A percentile compares a stretch with the other conserved stretches of the same genome.
phyloP scores from a whole-genome alignment of 2,888 invertebrate species.

The Geophilus truncorum region DNA sequence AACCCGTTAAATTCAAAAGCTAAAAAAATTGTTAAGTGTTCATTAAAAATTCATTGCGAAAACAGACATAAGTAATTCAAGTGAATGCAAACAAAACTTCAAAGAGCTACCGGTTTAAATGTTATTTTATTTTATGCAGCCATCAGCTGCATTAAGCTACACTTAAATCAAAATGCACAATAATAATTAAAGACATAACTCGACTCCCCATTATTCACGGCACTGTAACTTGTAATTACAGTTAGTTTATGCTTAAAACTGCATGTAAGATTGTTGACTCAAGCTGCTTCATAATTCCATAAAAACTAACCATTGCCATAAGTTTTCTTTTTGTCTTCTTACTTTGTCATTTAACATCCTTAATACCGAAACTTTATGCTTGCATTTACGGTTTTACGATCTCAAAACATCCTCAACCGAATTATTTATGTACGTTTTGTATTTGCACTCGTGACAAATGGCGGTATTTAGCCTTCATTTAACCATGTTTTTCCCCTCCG shows the following conservation, averaged over 20 bases:
- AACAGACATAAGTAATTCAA: not conserved
- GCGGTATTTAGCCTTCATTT: not conserved
- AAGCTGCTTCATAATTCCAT: not conserved
- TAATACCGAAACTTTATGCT: not conserved
- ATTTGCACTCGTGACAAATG: not conserved
- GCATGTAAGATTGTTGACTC: too few relatives aligned
- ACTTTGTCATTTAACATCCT: not conserved
- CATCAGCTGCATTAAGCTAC: too few relatives aligned
- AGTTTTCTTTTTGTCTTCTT: not conserved
- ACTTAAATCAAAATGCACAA: not conserved
- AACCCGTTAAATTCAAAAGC: too few relatives aligned
- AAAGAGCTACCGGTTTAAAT: not conserved
- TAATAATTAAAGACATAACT: too few relatives aligned
- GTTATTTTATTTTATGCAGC: too few relatives aligned
- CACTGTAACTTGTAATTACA: not conserved
- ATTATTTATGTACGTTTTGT: not conserved
- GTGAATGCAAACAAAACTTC: not conserved
- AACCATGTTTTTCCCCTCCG: too few relatives aligned
- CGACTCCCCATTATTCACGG: too few relatives aligned
- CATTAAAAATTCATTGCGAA: not conserved
- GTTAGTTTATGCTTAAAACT: too few relatives aligned
- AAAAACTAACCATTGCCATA: not conserved
- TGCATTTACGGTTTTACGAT: not conserved
- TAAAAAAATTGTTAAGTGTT: too few relatives aligned
- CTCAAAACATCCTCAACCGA: not conserved